Percentiles rank a stretch among this genome's conserved stretches.
Evolutionary conservation across 2,888 invertebrate genomes (phyloP).

Genomic region (Ditula angustiorana): DNA sequence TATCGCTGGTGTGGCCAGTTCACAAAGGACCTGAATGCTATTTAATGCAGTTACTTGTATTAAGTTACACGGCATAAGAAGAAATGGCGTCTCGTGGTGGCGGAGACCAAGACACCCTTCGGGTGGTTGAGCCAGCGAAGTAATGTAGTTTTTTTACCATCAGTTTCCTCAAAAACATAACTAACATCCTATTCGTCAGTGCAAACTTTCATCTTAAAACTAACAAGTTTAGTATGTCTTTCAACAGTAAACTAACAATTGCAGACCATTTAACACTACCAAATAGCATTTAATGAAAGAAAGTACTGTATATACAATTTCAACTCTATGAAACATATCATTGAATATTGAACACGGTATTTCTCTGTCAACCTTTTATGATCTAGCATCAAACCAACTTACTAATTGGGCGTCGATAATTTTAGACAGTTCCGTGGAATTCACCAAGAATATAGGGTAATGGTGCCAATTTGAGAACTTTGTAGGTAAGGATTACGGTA

Average conservation of each 20-base stretch:
- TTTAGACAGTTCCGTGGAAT: slow-evolving; percentile 48
- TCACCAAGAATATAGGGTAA: slow-evolving; percentile 62
- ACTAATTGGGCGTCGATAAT: slow-evolving; percentile 63
- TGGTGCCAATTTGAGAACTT: slow-evolving; percentile 67
- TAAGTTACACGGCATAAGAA: no score
- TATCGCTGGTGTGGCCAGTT: no score
- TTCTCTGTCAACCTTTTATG: slow-evolving; percentile 36
- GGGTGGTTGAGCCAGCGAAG: no score
- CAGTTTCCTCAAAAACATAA: slow-evolving; percentile 18
- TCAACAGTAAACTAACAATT: slow-evolving; percentile 35
- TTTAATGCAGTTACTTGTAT: no score
- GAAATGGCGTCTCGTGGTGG: no score
- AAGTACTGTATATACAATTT: slow-evolving; percentile 7
- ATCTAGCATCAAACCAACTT: slow-evolving; percentile 53
- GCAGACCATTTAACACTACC: slow-evolving; percentile 23
- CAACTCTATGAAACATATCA: not conserved
- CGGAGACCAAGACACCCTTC: no score
- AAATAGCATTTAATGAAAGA: slow-evolving; percentile 26
- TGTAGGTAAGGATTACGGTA: slow-evolving; percentile 46
- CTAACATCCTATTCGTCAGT: slow-evolving; percentile 23
- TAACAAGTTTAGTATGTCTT: slow-evolving; percentile 32
- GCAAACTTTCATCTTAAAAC: slow-evolving; percentile 21
- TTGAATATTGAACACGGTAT: not conserved
- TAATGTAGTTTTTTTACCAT: not conserved
- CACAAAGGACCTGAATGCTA: no score